Conservation (phyloP, 2,797 vertebrate genomes). For the Scolopax rusticola region DNA sequence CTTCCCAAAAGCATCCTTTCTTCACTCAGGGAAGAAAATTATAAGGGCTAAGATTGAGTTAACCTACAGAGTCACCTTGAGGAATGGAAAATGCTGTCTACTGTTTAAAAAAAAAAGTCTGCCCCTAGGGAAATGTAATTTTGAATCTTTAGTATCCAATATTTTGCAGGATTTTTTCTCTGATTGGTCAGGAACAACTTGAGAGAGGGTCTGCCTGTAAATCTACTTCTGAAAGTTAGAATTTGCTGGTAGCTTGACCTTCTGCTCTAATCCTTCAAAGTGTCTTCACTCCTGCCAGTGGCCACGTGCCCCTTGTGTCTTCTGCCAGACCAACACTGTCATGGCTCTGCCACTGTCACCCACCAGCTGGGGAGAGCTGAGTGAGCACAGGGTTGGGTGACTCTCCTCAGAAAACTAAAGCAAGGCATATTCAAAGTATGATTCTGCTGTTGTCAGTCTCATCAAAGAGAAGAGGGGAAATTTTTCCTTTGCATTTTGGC, state of each 20-base stretch:
- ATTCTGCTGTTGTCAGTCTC: background rate
- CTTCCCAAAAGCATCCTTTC: background rate
- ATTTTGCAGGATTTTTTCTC: background rate
- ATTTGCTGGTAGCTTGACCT: background rate
- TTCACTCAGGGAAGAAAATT: background rate
- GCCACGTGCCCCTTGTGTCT: accelerated
- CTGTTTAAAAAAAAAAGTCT: background rate
- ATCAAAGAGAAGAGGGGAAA: background rate
- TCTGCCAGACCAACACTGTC: background rate
- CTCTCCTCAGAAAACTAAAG: background rate
- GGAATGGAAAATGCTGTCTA: background rate
- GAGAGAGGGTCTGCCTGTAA: background rate
- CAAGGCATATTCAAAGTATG: background rate
- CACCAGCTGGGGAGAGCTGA: background rate
- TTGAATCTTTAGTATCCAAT: background rate
- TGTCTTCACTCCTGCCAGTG: background rate
- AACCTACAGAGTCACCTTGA: background rate
- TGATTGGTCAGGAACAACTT: background rate
- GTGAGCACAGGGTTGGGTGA: accelerated
- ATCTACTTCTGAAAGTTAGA: background rate
- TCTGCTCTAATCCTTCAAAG: background rate
- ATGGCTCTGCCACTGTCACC: background rate
- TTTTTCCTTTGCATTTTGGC: background rate
- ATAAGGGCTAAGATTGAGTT: background rate
- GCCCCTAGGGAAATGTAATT: background rate